Evolutionary conservation across 2,888 invertebrate genomes (phyloP), one percentile per base, ranked within the genome.

Genomic region (Nomada fabriciana): DNA sequence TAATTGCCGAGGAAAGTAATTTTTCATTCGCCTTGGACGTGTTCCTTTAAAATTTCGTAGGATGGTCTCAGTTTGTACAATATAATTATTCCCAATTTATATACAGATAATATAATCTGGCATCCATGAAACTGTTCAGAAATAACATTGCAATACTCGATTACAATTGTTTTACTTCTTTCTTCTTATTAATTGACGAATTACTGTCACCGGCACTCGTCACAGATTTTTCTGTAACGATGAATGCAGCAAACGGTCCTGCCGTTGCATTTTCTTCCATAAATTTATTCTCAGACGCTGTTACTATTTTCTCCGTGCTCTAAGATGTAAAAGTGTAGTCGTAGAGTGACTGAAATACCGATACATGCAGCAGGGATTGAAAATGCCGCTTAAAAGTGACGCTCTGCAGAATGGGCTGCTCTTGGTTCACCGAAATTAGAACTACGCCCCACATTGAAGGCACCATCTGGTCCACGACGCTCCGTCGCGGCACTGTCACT

Each of bases 401-500:
- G 50, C 57, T 81, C 53, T 13, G 64, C 85, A 70, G 75, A 78
- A 68, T 53, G 68, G 59, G 59, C 20, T 71, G 86, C 82, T 86
- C 78, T 89, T 76, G 64, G 83, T 80, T 79, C 85, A 90, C 89
- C 90, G 82, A 87, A 91, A 90, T 91, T 91, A 91, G 91, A 91
- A 89, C 91, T 80, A 65, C 76, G 87, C 78, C 86, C 88, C 88
- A 90, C 89, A 89, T 90, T 72, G 70, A 15, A 72, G 50, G 36
- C 75, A 78, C 77, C 83, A 88, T 80, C 75, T 81, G 86, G 81
- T 77, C 59, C 69, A 36, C 74, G 71, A 80, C 64, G 68, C 78
- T 55, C n/a, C 64, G 76, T 69, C 59, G 76, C 70, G 72, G 60
- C 59, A 80, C 84, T 88, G 88, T 88, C 85, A 87, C 67, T 86